Evolutionary conservation across 2,797 vertebrate genomes (phyloP), one percentile per base, ranked within the genome.

Genomic region (Tarsius wallacei): DNA sequence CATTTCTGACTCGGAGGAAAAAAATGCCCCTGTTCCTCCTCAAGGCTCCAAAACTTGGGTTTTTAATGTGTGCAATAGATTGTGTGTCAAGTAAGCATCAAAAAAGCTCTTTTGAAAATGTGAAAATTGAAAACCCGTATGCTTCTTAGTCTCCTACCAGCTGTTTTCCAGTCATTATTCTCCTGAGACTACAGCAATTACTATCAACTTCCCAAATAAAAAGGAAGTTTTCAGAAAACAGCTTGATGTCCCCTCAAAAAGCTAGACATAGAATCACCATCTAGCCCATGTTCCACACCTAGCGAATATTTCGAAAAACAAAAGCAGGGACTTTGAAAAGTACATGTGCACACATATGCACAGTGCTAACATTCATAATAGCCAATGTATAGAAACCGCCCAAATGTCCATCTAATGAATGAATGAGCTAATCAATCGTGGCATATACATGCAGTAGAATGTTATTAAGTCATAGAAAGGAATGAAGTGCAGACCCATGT

Each of bases 151-250:
- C 36, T 16, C 59, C 90, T 66, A 64, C 66, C 28, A 59, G 74
- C 81, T 86, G 55, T 78, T 94, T 94, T 71, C 36, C 49, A 74
- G 81, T 86, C 66, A 76, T 86, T 81, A 24, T 80, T 76, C n/a
- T 91, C n/a, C 87, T 87, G 51, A 81, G 47, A 42, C 5, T 87
- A 53, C 76, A 70, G 70, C 61, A 82, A 63, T 36, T 70, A 82
- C 70, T 71, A 68, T 82, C 68, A 74, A 87, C 33, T 64, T 66
- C 22, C 13, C 36, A 87, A 76, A 74, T 82, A 24, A 42, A 66
- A 92, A 95, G n/a, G 57, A 87, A 87, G 76, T 82, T 76, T 87
- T 87, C 36, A 59, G 55, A 92, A 73, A 82, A 59, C 10, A n/a
- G 68, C 57, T 89, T 24, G 36, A 9, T 51, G 4, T 10, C 13